Percentiles rank a stretch among this genome's conserved stretches.
Conservation (phyloP, 2,888 invertebrate genomes). For the Cataglyphis livida region DNA sequence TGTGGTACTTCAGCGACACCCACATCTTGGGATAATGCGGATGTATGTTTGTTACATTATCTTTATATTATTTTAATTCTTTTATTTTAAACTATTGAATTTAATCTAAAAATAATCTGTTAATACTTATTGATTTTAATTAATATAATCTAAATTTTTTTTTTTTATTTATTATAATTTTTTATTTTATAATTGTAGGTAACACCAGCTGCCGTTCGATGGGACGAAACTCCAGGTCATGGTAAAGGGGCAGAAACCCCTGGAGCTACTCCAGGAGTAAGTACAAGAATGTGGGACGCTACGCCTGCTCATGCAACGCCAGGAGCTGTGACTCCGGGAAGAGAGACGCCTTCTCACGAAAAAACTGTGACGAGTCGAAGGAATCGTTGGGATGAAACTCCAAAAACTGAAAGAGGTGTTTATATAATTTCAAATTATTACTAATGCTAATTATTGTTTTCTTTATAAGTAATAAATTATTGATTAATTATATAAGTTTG, state of each 20-base stretch:
- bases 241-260: constrained; percentile 93
- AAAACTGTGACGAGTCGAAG: constrained; percentile 92
- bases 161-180: constrained; percentile 35
- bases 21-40: constrained; percentile 93
- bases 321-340: constrained; percentile 93
- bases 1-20: constrained; percentile 89
- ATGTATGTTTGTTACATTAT: constrained; percentile 86
- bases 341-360: constrained; percentile 93
- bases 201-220: constrained; percentile 92
- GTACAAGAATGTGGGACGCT: constrained; percentile 98
- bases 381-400: constrained; percentile 99
- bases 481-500: neutral
- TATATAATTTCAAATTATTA: constrained; percentile 41
- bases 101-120: neutral
- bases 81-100: neutral
- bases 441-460: neutral
- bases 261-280: constrained; percentile 96
- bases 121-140: neutral
- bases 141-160: neutral
- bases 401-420: constrained; percentile 95
- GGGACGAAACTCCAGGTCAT: constrained; percentile 98
- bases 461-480: neutral
- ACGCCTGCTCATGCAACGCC: constrained; percentile 97
- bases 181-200: constrained; percentile 85
- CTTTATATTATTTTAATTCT: constrained; percentile 8